Conservation (phyloP, 37 sponge, comb jelly and placozoan species). For the Spongilla lacustris region DNA sequence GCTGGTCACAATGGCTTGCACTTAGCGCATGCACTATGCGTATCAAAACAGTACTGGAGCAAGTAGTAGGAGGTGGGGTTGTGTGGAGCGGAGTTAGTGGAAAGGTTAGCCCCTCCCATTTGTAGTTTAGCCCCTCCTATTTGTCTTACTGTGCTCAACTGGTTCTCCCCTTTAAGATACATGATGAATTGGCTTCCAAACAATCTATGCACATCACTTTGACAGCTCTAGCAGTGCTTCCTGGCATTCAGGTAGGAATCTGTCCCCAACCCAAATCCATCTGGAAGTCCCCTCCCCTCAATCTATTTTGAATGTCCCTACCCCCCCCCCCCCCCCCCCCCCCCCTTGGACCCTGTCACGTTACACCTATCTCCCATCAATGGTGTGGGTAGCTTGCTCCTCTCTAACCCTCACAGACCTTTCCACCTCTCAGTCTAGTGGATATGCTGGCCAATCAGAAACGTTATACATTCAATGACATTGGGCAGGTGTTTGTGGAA, state of each 20-base stretch:
- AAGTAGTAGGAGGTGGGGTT: conserved; percentile 38
- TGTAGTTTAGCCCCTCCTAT: conserved; percentile 18
- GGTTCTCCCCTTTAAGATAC: background rate
- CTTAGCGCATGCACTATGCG: conserved; percentile 48
- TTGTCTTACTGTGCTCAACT: background rate
- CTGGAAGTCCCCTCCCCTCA: too few relatives aligned
- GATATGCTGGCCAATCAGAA: conserved; percentile 62
- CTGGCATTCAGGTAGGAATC: background rate
- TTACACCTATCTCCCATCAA: too few relatives aligned
- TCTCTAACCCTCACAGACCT: conserved; percentile 25
- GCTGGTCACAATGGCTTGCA: too few relatives aligned
- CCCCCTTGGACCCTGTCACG: too few relatives aligned
- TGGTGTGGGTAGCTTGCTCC: too few relatives aligned
- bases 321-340: too few relatives aligned
- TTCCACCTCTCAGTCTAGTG: conserved; percentile 35
- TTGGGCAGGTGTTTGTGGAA: conserved; percentile 65
- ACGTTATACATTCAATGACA: conserved; percentile 47
- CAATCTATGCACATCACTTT: background rate
- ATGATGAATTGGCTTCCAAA: background rate
- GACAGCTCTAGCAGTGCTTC: background rate
- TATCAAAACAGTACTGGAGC: conserved; percentile 39
- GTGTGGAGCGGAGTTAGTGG: conserved; percentile 75
- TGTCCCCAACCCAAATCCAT: too few relatives aligned
- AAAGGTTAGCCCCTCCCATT: conserved; percentile 23
- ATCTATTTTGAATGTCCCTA: too few relatives aligned